Evolutionary conservation across 2,113 vertebrate genomes (phyloP).

Genomic region (Plecotus auritus): DNA sequence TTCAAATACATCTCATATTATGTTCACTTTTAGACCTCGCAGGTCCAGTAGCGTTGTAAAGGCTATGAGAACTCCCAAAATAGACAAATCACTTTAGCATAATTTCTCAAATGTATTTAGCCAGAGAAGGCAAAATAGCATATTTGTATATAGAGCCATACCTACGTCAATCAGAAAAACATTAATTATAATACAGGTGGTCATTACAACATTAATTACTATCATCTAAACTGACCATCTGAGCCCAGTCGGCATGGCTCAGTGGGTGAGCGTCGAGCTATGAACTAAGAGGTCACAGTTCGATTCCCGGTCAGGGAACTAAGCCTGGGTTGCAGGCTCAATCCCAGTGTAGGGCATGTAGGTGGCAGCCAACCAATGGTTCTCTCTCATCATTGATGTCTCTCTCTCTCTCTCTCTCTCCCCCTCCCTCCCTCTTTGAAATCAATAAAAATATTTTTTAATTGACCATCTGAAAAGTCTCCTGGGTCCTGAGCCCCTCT

Average conservation of each 20-base stretch:
- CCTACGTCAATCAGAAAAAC: neutral
- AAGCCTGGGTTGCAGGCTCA: no score
- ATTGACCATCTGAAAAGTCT: neutral
- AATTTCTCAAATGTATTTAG: neutral
- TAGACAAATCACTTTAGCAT: neutral
- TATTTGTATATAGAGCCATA: no score
- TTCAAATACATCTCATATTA: neutral
- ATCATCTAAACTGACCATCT: neutral
- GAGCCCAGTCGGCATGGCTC: no score
- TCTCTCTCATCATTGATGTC: no score
- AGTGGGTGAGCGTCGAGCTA: no score
- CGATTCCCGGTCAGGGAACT: no score
- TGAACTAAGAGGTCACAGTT: no score
- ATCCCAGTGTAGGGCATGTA: no score
- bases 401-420: no score
- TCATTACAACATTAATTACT: neutral
- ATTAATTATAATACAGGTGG: neutral
- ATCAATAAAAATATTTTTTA: no score
- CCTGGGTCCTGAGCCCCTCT: neutral
- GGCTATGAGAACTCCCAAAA: neutral
- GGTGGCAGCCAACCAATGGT: no score
- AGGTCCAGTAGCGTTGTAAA: neutral
- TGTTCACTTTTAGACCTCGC: neutral
- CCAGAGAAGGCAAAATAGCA: neutral
- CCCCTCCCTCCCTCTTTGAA: no score